phyloP scores from a whole-genome alignment of 2,888 invertebrate species.

The Eulithis prunata region DNA sequence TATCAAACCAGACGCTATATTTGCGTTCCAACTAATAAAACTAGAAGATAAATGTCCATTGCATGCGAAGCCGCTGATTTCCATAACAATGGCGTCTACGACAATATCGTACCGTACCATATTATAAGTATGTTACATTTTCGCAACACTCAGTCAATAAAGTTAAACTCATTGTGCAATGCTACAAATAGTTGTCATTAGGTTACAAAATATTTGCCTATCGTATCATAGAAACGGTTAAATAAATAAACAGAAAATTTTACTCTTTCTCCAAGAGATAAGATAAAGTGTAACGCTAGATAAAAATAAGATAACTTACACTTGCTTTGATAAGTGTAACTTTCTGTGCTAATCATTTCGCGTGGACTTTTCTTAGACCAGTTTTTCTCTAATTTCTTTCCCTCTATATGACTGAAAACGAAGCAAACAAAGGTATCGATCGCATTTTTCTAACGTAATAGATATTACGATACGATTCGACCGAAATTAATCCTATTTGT shows the following conservation, averaged over 20 bases:
- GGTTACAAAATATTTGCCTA: constrained; percentile 73
- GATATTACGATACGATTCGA: constrained; percentile 55
- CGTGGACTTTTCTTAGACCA: not conserved
- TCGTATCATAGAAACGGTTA: constrained; percentile 60
- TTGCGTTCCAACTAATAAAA: constrained; percentile 27
- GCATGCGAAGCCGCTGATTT: constrained; percentile 53
- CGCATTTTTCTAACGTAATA: constrained; percentile 47
- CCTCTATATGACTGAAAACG: constrained; percentile 3
- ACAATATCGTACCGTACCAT: constrained; percentile 42
- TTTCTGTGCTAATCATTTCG: constrained; percentile 3
- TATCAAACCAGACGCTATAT: constrained; percentile 33
- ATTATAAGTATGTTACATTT: constrained; percentile 49
- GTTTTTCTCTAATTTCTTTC: constrained; percentile 3
- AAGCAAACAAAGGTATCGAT: constrained; percentile 31
- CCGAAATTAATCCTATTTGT: constrained; percentile 76
- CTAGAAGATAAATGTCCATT: constrained; percentile 36
- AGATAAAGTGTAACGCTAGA: constrained; percentile 73
- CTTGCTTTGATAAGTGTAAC: constrained; percentile 7
- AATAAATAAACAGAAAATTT: constrained; percentile 75
- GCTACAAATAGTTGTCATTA: constrained; percentile 55
- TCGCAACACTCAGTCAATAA: constrained; percentile 56
- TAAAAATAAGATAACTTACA: constrained; percentile 22
- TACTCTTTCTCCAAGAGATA: constrained; percentile 58
- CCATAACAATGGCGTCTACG: constrained; percentile 59
- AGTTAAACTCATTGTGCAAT: constrained; percentile 58